A percentile compares a stretch with the other conserved stretches of the same genome.
Conservation (phyloP, 2,888 invertebrate species). For the Drosophila rubida region DNA sequence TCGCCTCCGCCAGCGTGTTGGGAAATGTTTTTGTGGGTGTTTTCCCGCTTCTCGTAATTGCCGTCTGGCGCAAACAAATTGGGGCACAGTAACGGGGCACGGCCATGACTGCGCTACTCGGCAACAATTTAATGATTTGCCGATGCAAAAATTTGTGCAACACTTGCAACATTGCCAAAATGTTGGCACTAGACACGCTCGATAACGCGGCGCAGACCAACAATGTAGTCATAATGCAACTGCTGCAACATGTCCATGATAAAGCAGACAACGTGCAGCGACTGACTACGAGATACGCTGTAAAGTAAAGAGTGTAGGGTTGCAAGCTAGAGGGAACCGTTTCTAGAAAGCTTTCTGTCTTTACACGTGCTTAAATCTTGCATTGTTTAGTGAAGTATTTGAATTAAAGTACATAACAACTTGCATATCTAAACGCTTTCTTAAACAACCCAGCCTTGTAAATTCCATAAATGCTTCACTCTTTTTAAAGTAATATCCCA, state of each 20-base stretch:
- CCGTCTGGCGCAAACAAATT: constrained; percentile 61
- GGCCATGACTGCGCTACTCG: not conserved
- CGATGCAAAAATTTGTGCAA: constrained; percentile 52
- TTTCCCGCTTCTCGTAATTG: constrained; percentile 40
- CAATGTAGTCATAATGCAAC: constrained; percentile 27
- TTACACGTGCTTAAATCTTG: no score
- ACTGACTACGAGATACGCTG: not conserved
- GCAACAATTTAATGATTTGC: constrained; percentile 55
- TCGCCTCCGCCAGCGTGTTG: constrained; percentile 19
- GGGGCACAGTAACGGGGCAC: constrained; percentile 16
- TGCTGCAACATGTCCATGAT: constrained; percentile 32
- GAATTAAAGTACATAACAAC: no score
- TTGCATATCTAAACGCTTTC: no score
- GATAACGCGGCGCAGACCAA: constrained; percentile 40
- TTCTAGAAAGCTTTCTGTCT: no score
- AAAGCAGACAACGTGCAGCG: not conserved
- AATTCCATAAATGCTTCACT: no score
- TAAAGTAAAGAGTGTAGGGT: no score
- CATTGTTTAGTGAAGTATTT: no score
- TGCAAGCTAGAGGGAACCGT: no score
- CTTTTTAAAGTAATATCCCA: no score
- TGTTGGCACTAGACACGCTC: constrained; percentile 53
- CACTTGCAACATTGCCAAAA: constrained; percentile 52
- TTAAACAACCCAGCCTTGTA: no score
- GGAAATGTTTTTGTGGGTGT: constrained; percentile 60